These are phyloP conservation scores for Falco punctatus DNA, from an alignment of 2,113 vertebrate species.

Conservation along the genomic window DNA sequence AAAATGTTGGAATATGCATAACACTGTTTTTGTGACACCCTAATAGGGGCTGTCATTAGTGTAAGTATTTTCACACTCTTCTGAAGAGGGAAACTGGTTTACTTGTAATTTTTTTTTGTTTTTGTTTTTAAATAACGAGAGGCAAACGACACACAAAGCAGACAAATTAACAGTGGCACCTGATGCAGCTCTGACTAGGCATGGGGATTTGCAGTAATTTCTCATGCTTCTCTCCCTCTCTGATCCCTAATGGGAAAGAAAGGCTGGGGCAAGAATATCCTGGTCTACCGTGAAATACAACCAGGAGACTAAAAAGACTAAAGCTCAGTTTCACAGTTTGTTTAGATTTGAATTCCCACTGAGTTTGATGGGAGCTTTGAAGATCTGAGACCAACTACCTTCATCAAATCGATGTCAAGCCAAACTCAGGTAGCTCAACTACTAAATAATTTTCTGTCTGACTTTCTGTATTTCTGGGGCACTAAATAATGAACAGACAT, in stretches of 20 bases:
- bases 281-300: not conserved
- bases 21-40: not conserved
- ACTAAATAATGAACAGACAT: not conserved
- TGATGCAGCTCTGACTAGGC: not conserved
- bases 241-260: not conserved
- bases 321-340: not conserved
- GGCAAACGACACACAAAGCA: not conserved
- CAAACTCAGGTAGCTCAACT: not conserved
- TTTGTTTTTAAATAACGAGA: not conserved
- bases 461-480: not conserved
- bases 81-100: not conserved
- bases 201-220: not conserved
- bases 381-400: not conserved
- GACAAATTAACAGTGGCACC: not conserved
- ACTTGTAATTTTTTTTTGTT: not conserved
- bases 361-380: not conserved
- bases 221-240: not conserved
- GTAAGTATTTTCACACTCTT: not conserved
- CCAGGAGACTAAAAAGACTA: not conserved
- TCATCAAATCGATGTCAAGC: not conserved
- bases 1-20: not conserved
- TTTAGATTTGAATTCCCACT: not conserved
- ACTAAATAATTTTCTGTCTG: not conserved
- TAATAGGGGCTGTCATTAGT: not conserved
- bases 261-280: not conserved